These are phyloP conservation scores for Dastarcus helophoroides DNA, from an alignment of 2,888 invertebrate genomes.

Conservation along the genomic window DNA sequence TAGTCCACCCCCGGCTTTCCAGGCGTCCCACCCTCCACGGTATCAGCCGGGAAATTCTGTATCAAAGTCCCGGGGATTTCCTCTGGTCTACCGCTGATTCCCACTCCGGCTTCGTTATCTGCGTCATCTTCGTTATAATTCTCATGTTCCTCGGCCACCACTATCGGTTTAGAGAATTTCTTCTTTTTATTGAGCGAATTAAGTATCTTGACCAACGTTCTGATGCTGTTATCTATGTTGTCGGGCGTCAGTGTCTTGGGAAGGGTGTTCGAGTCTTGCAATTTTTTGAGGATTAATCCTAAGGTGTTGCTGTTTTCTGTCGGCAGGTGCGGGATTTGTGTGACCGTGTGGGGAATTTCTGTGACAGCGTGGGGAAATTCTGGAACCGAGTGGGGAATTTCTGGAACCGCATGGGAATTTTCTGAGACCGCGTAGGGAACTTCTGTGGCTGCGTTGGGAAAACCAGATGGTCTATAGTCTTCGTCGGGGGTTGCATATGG, in stretches of 20 bases:
- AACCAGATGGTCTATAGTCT: too few species aligned
- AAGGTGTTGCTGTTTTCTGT: constrained; percentile 31
- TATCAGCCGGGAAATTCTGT: constrained; percentile 37
- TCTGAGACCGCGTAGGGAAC: too few species aligned
- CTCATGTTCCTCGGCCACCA: constrained; percentile 30
- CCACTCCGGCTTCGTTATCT: constrained; percentile 29
- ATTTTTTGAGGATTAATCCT: constrained; percentile 53
- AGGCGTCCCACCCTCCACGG: constrained; percentile 47
- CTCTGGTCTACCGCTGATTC: constrained; percentile 19
- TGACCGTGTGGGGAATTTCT: background rate
- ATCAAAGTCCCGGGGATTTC: constrained; percentile 23
- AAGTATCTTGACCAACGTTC: constrained; percentile 63
- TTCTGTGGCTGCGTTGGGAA: too few species aligned
- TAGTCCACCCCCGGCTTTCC: constrained; percentile 70
- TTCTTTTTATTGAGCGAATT: constrained; percentile 51
- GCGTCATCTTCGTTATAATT: constrained; percentile 23
- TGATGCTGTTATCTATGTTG: constrained; percentile 68
- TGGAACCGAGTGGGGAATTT: too few species aligned
- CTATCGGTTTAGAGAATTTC: constrained; percentile 27
- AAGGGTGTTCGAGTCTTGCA: constrained; percentile 63
- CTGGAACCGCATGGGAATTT: too few species aligned
- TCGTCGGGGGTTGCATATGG: too few species aligned
- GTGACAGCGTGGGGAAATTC: too few species aligned
- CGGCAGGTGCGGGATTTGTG: constrained; percentile 8
- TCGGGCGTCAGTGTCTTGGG: constrained; percentile 65